Conservation (phyloP, 2,797 vertebrate genomes). For the Delichon dasypus region DNA sequence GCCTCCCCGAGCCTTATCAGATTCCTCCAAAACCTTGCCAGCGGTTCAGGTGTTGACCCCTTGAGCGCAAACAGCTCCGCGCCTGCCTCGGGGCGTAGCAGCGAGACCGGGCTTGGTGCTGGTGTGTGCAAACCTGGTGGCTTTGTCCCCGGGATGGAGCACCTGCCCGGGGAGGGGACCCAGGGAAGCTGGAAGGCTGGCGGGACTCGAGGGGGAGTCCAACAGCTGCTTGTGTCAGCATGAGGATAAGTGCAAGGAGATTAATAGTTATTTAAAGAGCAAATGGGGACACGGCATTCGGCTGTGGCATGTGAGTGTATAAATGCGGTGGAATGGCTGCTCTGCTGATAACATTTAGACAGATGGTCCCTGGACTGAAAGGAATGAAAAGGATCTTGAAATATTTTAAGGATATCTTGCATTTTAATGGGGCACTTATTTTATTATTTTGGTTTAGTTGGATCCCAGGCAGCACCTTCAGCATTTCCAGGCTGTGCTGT, state of each 20-base stretch:
- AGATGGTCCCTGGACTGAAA: slow-evolving; percentile 75
- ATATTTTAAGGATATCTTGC: slow-evolving; percentile 39
- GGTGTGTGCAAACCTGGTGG: not conserved
- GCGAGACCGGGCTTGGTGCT: slow-evolving; percentile 41
- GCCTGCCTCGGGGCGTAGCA: slow-evolving; percentile 26
- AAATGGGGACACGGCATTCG: slow-evolving; percentile 80
- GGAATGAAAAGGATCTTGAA: slow-evolving; percentile 74
- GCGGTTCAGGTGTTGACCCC: slow-evolving; percentile 80
- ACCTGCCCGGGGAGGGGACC: slow-evolving; percentile 72
- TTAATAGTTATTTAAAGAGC: slow-evolving; percentile 89
- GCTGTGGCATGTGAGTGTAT: slow-evolving; percentile 85
- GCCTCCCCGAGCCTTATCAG: slow-evolving; percentile 75
- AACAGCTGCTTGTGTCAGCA: slow-evolving; percentile 86
- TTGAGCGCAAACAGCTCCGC: slow-evolving; percentile 59
- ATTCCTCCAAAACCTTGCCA: slow-evolving; percentile 55
- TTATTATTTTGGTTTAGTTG: not conserved
- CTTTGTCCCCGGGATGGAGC: slow-evolving; percentile 69
- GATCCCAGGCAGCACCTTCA: not conserved
- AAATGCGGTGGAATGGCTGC: slow-evolving; percentile 80
- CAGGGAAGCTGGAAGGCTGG: not conserved
- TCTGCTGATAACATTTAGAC: slow-evolving; percentile 63
- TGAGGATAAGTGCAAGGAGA: slow-evolving; percentile 85
- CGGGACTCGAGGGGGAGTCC: not conserved
- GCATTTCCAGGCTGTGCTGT: not conserved
- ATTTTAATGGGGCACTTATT: not conserved